Evolutionary conservation across 2,888 invertebrate species (phyloP).

Genomic region (Parasteatoda lunata): DNA sequence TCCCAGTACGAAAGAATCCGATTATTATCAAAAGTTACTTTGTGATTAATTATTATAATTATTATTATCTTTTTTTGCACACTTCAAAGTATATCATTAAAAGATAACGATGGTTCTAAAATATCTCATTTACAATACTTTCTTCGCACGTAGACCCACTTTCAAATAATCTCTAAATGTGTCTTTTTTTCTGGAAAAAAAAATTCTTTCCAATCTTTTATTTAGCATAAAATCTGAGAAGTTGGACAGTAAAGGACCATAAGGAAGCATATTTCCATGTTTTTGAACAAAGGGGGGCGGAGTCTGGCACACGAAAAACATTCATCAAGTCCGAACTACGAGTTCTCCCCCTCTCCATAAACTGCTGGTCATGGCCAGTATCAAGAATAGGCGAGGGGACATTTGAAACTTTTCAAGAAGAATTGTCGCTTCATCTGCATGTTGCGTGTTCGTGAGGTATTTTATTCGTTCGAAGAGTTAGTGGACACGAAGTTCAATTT

Average conservation of each 20-base stretch:
- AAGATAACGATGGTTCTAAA: too few species aligned
- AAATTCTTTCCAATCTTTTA: background rate
- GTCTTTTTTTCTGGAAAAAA: too few species aligned
- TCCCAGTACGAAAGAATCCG: too few species aligned
- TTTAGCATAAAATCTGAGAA: background rate
- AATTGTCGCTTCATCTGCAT: slow-evolving; percentile 60
- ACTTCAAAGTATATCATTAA: too few species aligned
- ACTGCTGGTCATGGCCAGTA: background rate
- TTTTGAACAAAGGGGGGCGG: slow-evolving; percentile 22
- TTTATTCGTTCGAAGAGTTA: slow-evolving; percentile 21
- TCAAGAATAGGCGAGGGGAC: background rate
- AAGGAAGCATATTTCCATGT: background rate
- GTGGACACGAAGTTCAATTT: background rate
- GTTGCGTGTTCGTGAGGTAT: slow-evolving; percentile 43
- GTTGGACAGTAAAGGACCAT: background rate
- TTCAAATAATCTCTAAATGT: too few species aligned
- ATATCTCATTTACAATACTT: too few species aligned
- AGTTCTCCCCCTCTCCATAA: background rate
- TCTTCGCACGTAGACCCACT: too few species aligned
- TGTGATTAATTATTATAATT: too few species aligned
- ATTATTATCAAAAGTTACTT: too few species aligned
- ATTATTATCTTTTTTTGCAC: too few species aligned
- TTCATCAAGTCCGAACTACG: slow-evolving; percentile 44
- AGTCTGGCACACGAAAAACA: slow-evolving; percentile 45
- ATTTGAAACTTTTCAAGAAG: slow-evolving; percentile 20